Base-by-base conservation (phyloP, 92 coral and sea anemone genomes). In the Anthopleura xanthogrammica region DNA sequence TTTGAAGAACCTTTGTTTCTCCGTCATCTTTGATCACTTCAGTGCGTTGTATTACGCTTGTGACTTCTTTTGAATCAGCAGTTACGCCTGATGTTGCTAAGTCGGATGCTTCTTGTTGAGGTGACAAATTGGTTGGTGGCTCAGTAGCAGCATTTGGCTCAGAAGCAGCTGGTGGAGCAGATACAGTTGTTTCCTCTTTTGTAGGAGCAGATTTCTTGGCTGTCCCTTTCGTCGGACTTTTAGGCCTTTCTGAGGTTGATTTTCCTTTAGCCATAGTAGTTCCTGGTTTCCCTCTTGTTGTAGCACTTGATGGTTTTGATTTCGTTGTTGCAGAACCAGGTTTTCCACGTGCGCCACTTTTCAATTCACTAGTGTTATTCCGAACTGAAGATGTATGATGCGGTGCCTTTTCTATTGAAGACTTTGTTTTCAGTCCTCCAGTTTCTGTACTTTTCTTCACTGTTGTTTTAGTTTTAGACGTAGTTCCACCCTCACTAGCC, bases 381-480 rank as follows among this genome's bases (percentile, higher is more conserved):
- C 83, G 43, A 76, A 76, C 81, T 40, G 83, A 43, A 43, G 89
- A 83, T 77, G 50, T 88, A 42, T 75, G 80, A 7, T 71, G 64
- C 41, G 72, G 57, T 22, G 77, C 79, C 16, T 87, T 75, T 77
- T 88, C 85, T 80, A 64, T 79, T 55, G 39, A 81, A 7, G 87
- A 50, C 57, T 88, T 89, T 16, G 83, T 41, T 41, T 40, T 62
- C 5, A 29, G 36, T 29, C 73, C 82, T 12, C 83, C 82, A 40
- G 62, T 23, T 10, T 60, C 60, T 5, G 91, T 81, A 72, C 80
- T 81, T 79, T 92, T 89, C 84, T 82, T 91, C 41, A 76, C 86
- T 40, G 92, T 91, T n/a, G 95, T 89, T 58, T 80, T 87, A 0
- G 87, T 72, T 16, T 92, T 72, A 75, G 89, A 82, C 81, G 92